phyloP scores from a whole-genome alignment of 2,797 vertebrate species.

The Syngnathus acus region DNA sequence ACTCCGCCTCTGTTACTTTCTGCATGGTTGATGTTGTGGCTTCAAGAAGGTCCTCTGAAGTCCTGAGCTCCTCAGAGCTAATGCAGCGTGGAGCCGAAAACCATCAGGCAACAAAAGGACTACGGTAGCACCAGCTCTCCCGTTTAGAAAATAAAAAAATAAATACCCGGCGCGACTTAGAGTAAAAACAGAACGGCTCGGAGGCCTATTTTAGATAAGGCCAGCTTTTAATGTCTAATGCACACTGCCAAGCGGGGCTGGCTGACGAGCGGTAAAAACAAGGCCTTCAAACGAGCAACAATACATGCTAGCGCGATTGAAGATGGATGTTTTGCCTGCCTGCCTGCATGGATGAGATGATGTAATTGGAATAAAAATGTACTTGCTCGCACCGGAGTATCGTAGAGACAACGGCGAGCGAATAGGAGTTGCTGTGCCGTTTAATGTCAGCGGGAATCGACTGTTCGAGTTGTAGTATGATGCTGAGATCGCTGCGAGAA shows the following conservation, averaged over 20 bases:
- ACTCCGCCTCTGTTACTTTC: constrained; percentile 57
- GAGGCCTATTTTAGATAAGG: constrained; percentile 67
- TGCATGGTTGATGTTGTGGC: constrained; percentile 67
- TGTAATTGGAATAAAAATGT: constrained; percentile 41
- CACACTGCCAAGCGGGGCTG: constrained; percentile 46
- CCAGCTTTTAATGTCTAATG: constrained; percentile 65
- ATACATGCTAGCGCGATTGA: constrained; percentile 41
- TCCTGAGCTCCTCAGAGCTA: constrained; percentile 60
- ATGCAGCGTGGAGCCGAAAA: constrained; percentile 57
- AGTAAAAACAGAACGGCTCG: constrained; percentile 58
- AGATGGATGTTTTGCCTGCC: constrained; percentile 9
- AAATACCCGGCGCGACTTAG: constrained; percentile 45
- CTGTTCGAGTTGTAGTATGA: too few species aligned
- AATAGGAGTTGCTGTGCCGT: too few species aligned
- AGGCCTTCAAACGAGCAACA: constrained; percentile 39
- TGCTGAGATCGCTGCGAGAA: too few species aligned
- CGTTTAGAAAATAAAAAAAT: constrained; percentile 31
- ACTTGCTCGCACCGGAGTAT: background rate
- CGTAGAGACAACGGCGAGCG: background rate
- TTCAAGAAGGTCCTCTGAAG: constrained; percentile 71
- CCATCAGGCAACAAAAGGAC: constrained; percentile 68
- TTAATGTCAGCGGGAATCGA: too few species aligned
- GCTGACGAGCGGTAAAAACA: constrained; percentile 47
- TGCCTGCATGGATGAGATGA: constrained; percentile 29
- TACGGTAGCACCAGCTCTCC: constrained; percentile 54